Conservation (phyloP, 2,797 vertebrate genomes). For the Taeniopygia guttata region DNA sequence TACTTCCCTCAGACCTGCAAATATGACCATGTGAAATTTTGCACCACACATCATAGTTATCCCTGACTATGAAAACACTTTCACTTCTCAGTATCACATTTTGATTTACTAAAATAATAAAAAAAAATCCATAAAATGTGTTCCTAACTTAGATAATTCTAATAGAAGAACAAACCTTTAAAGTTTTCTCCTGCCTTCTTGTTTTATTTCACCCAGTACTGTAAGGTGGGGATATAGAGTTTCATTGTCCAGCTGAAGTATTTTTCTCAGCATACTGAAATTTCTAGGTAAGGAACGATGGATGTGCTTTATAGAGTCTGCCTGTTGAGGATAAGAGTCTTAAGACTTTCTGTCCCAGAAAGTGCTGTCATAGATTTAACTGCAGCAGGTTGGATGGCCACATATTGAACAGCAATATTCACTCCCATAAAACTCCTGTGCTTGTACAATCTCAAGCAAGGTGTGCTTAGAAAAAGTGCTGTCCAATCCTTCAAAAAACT, state of each 20-base stretch:
- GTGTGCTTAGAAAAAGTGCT: background rate
- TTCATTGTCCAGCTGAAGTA: background rate
- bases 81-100: background rate
- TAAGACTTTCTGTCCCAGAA: background rate
- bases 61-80: background rate
- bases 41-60: background rate
- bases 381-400: background rate
- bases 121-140: background rate
- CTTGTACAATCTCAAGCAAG: background rate
- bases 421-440: background rate
- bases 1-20: background rate
- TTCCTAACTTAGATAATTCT: background rate
- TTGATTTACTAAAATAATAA: background rate
- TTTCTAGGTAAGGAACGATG: background rate
- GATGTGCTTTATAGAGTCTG: background rate
- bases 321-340: background rate
- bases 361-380: background rate
- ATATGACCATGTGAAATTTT: background rate
- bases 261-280: background rate
- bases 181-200: background rate
- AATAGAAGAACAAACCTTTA: background rate
- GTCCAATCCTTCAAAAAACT: background rate
- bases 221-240: background rate
- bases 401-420: background rate
- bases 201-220: background rate